Evolutionary conservation across 2,113 vertebrate species (phyloP).

Genomic region (Candoia aspera): DNA sequence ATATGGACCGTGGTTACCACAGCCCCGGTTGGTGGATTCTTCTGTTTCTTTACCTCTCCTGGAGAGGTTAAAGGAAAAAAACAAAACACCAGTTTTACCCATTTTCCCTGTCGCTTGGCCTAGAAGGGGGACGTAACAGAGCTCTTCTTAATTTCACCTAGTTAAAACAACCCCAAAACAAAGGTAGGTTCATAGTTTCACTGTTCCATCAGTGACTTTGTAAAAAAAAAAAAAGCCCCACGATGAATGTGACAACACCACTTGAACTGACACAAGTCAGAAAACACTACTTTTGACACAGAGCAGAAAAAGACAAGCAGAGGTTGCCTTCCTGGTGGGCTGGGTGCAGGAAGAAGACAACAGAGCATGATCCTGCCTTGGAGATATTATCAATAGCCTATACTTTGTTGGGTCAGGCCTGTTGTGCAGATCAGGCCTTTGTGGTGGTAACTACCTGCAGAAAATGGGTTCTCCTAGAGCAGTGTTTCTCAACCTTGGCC

Average conservation of each 20-base stretch:
- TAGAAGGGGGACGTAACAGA: neutral
- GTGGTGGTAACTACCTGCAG: neutral
- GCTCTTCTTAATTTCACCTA: neutral
- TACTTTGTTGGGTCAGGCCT: neutral
- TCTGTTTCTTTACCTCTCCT: neutral
- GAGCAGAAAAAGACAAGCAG: neutral
- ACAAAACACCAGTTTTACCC: neutral
- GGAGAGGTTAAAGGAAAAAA: neutral
- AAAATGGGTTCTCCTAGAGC: neutral
- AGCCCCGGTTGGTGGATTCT: neutral
- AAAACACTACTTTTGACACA: neutral
- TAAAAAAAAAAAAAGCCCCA: neutral
- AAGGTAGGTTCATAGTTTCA: neutral
- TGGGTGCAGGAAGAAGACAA: neutral
- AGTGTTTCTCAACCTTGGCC: too few species aligned
- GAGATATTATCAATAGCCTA: neutral
- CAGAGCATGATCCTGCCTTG: neutral
- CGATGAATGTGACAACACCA: neutral
- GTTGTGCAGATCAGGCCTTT: neutral
- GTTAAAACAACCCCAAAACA: neutral
- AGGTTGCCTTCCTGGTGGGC: neutral
- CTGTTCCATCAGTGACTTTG: neutral
- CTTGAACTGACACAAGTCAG: neutral
- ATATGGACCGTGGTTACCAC: neutral
- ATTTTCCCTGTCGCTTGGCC: neutral